Evolutionary conservation across 2,888 invertebrate genomes (phyloP).

Genomic region (Sisyra nigra): DNA sequence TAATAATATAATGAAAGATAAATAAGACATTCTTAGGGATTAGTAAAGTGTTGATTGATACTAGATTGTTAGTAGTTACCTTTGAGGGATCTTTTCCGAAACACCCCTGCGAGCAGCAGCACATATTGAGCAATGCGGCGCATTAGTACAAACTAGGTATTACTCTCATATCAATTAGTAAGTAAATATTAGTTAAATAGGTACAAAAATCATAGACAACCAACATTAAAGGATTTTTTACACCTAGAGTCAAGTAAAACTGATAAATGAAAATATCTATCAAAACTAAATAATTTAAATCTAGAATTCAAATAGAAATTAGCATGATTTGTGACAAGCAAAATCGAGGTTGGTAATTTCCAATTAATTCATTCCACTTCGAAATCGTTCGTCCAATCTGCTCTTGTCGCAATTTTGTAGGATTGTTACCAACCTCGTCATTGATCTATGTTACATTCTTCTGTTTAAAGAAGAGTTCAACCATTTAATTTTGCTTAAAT

Average conservation of each 20-base stretch:
- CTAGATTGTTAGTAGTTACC: slow-evolving; percentile 49
- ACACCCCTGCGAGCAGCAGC: slow-evolving; percentile 59
- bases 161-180: background rate
- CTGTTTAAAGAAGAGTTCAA: too few species aligned
- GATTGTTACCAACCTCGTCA: too few species aligned
- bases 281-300: background rate
- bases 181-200: too few species aligned
- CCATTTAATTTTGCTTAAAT: too few species aligned
- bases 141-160: slow-evolving; percentile 20
- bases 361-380: too few species aligned
- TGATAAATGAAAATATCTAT: background rate
- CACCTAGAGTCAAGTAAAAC: too few species aligned
- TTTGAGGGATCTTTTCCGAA: slow-evolving; percentile 94
- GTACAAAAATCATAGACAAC: too few species aligned
- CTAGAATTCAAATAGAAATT: background rate
- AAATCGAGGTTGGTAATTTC: too few species aligned
- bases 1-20: slow-evolving; percentile 5
- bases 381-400: too few species aligned
- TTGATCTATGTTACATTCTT: too few species aligned
- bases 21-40: slow-evolving; percentile 9
- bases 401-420: too few species aligned
- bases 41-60: slow-evolving; percentile 7
- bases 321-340: background rate
- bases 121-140: slow-evolving; percentile 28
- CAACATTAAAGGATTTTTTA: too few species aligned